Evolutionary conservation across 2,113 vertebrate genomes (phyloP).

Genomic region (Delphinapterus leucas): DNA sequence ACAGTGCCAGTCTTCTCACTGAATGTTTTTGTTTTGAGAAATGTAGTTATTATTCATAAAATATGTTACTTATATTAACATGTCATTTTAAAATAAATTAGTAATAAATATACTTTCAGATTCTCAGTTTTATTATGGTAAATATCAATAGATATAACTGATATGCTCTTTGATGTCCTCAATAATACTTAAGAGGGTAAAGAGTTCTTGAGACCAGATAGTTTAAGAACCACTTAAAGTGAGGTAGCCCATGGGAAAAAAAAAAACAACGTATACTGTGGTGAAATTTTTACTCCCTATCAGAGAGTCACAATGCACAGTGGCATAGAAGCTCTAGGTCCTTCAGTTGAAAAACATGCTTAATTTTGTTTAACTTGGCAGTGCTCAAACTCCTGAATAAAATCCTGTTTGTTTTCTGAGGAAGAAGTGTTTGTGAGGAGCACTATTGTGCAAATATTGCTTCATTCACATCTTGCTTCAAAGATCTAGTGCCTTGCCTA

Average conservation of each 20-base stretch:
- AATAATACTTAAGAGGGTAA: not conserved
- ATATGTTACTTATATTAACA: not conserved
- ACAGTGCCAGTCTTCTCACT: not conserved
- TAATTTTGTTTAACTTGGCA: not conserved
- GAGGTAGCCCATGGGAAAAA: not conserved
- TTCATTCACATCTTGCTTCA: not conserved
- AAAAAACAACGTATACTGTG: not conserved
- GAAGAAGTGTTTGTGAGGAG: not conserved
- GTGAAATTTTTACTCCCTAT: not conserved
- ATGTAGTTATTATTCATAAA: not conserved
- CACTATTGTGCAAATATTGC: not conserved
- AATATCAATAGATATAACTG: not conserved
- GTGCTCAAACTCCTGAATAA: not conserved
- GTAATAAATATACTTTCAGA: not conserved
- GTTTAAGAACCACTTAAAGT: not conserved
- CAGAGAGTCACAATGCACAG: not conserved
- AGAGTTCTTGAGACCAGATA: not conserved
- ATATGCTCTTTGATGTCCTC: not conserved
- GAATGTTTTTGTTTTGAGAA: not conserved
- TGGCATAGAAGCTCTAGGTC: not conserved
- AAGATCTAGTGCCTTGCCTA: not conserved
- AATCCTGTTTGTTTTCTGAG: not conserved
- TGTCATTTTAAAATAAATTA: not conserved
- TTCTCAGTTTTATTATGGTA: not conserved
- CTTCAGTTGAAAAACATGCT: not conserved